Percentiles rank a stretch among this genome's conserved stretches.
Evolutionary conservation across 1,140 invertebrate genomes (phyloP).

Genomic region (Sminthurides bifidus): DNA sequence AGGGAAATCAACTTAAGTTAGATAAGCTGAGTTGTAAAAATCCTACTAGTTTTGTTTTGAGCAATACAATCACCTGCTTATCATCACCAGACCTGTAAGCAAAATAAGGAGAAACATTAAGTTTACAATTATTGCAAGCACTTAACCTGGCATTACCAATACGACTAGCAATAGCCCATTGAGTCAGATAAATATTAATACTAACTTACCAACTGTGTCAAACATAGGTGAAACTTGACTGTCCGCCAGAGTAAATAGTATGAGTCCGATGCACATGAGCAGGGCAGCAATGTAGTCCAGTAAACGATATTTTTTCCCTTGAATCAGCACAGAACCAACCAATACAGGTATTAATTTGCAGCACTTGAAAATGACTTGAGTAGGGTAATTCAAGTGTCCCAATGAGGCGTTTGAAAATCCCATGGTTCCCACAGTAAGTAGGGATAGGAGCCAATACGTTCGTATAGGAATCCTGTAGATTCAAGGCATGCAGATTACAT

Average conservation of each 20-base stretch:
- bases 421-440: conserved; percentile 87
- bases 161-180: neutral
- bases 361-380: conserved; percentile 86
- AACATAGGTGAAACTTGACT: conserved; percentile 80
- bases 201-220: conserved; percentile 48
- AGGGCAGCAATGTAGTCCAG: conserved; percentile 72
- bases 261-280: conserved; percentile 80
- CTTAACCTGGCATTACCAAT: neutral
- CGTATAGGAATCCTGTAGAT: conserved; percentile 63
- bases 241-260: conserved; percentile 85
- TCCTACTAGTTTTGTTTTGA: too few species aligned
- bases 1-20: too few species aligned
- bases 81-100: conserved; percentile 61
- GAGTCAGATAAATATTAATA: too few species aligned
- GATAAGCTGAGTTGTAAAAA: too few species aligned
- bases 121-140: conserved; percentile 1
- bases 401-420: conserved; percentile 87
- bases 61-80: conserved; percentile 42
- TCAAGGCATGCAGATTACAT: neutral
- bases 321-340: conserved; percentile 80
- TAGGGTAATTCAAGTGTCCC: conserved; percentile 93
- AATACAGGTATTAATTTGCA: conserved; percentile 93
- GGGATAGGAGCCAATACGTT: conserved; percentile 67
- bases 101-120: conserved; percentile 2
- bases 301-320: conserved; percentile 71